Percentiles rank a stretch among this genome's conserved stretches.
Conservation (phyloP, 2,797 vertebrate species). For the Pterois miles region DNA sequence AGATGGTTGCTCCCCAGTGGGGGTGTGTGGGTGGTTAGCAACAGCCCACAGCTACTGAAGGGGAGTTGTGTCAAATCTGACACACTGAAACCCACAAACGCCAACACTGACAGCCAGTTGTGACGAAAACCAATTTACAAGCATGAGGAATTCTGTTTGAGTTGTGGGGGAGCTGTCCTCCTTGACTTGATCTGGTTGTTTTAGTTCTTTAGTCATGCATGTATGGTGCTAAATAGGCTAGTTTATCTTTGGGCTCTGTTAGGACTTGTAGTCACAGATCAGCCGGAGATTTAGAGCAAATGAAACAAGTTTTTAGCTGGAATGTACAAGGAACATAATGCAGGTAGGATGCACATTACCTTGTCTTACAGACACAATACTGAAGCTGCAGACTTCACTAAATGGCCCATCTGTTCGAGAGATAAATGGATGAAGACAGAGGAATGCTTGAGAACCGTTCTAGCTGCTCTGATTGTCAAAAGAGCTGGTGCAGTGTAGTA, state of each 20-base stretch:
- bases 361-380: neutral
- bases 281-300: slow-evolving; percentile 12
- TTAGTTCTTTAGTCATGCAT: slow-evolving; percentile 7
- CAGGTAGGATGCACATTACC: neutral
- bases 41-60: slow-evolving; percentile 58
- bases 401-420: neutral
- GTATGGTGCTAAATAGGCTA: neutral
- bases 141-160: slow-evolving; percentile 43
- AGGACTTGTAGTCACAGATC: slow-evolving; percentile 31
- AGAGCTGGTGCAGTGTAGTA: neutral
- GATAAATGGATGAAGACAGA: slow-evolving; percentile 13
- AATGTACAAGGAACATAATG: slow-evolving; percentile 25
- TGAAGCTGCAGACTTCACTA: neutral
- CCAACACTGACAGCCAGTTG: slow-evolving; percentile 59
- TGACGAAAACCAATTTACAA: slow-evolving; percentile 61
- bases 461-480: neutral
- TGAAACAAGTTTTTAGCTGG: slow-evolving; percentile 26
- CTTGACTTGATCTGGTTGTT: slow-evolving; percentile 28
- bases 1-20: slow-evolving; percentile 55
- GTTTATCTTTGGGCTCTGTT: slow-evolving; percentile 10
- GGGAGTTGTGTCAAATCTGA: slow-evolving; percentile 69
- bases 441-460: slow-evolving; percentile 10
- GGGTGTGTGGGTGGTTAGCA: slow-evolving; percentile 59
- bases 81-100: slow-evolving; percentile 61
- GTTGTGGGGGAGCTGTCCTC: slow-evolving; percentile 34